Percentiles rank a stretch among this genome's conserved stretches.
Evolutionary conservation across 2,888 invertebrate genomes (phyloP).

Genomic region (Acrobasis suavella): DNA sequence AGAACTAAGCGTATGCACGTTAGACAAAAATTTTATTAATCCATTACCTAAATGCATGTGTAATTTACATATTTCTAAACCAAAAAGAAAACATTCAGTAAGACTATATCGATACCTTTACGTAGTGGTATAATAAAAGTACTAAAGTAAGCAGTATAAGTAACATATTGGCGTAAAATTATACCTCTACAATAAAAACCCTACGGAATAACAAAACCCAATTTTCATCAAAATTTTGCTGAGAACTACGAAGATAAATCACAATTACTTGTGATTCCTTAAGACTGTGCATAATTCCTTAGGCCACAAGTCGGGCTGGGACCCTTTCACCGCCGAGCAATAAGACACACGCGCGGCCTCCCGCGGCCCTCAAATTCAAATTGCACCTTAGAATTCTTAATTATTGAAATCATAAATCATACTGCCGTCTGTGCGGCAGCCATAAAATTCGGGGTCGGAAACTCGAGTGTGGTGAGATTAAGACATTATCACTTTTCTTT

Average conservation of each 20-base stretch:
- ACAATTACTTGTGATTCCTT: conserved; percentile 61
- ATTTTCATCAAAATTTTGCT: conserved; percentile 8
- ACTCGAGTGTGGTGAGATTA: conserved; percentile 83
- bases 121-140: no score
- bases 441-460: conserved; percentile 74
- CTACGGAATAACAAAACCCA: conserved; percentile 9
- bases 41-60: no score
- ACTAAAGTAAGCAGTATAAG: no score
- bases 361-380: conserved; percentile 77
- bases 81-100: no score
- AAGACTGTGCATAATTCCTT: conserved; percentile 66
- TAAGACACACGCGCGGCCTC: conserved; percentile 79
- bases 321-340: conserved; percentile 74
- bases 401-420: conserved; percentile 83
- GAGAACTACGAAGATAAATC: conserved; percentile 31
- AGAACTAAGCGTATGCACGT: no score
- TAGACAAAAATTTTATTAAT: no score
- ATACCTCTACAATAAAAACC: not conserved
- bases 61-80: no score
- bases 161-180: no score
- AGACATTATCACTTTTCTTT: conserved; percentile 87
- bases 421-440: conserved; percentile 79
- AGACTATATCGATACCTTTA: no score
- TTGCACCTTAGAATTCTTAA: conserved; percentile 83
- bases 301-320: conserved; percentile 61